phyloP scores from a whole-genome alignment of 1,140 invertebrate genomes.

The Ips nitidus region DNA sequence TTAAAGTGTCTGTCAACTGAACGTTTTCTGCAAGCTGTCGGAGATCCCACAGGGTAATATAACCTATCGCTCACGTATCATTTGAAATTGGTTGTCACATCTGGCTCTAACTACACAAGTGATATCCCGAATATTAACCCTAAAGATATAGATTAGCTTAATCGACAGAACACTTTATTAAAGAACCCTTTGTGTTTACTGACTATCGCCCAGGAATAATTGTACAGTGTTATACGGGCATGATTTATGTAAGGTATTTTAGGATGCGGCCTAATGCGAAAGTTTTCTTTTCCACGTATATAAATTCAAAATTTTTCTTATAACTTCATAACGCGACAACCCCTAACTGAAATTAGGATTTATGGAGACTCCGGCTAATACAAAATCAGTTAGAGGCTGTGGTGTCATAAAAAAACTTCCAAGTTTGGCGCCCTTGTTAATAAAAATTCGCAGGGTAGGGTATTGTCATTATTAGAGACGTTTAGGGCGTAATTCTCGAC shows the following conservation, averaged over 20 bases:
- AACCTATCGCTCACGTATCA: constrained; percentile 41
- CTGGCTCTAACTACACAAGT: constrained; percentile 34
- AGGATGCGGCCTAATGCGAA: not conserved
- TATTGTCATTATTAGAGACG: constrained; percentile 29
- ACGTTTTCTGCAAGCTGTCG: constrained; percentile 40
- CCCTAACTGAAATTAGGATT: constrained; percentile 26
- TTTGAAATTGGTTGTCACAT: constrained; percentile 40
- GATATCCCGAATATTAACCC: constrained; percentile 36
- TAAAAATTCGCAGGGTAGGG: constrained; percentile 26
- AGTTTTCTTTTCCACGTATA: constrained; percentile 5
- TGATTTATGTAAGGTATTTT: no score
- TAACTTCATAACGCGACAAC: constrained; percentile 18
- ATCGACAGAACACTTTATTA: constrained; percentile 36
- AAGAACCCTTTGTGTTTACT: constrained; percentile 10
- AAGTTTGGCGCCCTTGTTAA: constrained; percentile 30
- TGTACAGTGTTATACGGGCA: no score
- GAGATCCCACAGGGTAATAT: constrained; percentile 38
- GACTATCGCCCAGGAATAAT: no score
- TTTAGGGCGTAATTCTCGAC: constrained; percentile 22
- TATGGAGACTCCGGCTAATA: constrained; percentile 26
- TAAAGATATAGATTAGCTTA: constrained; percentile 27
- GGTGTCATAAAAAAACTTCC: constrained; percentile 28
- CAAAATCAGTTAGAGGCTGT: constrained; percentile 31
- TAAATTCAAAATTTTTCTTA: constrained; percentile 15
- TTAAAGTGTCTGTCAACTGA: constrained; percentile 25